Base-by-base conservation (phyloP, 1,140 invertebrate genomes). In the Eulimnadia texana region DNA sequence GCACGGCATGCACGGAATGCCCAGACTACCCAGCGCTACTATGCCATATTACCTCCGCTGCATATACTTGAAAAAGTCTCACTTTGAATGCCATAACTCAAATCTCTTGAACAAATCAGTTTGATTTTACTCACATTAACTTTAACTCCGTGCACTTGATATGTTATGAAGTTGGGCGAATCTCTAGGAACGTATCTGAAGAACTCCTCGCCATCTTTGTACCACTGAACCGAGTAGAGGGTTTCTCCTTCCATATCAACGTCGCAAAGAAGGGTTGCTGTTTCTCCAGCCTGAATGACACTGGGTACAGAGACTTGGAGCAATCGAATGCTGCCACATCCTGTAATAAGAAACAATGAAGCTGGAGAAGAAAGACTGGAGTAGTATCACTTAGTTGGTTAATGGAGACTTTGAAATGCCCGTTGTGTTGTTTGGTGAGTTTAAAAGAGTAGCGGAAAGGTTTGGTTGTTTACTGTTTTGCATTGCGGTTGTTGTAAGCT, bases 161-260 rank as follows among this genome's bases (percentile, higher is more conserved):
- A 67, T 62, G 58, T 66, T 56, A 29, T 55, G 25, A 61, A 64
- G 22, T 22, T 62, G 2, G 64, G 63, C 6, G 29, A 23, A 9
- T 59, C 58, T 22, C 50, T 60, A 1, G 69, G 69, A 51, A 73
- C 63, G 67, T 66, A 74, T 23, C 72, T 67, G 62, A 72, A 74
- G 62, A 74, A 72, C 62, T 74, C 73, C 29, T 70, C 67, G 51
- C 70, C 67, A 63, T 72, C 71, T 63, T 71, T 72, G 66, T 73
- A 74, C 72, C 72, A 74, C 59, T 69, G 68, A 47, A 70, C 67
- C n/a, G 67, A 67, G 59, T 70, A 70, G 20, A 64, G 56, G 6
- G 25, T 55, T 20, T 60, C 64, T 16, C 56, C 47, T 50, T 61
- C 63, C 55, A 65, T 54, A 33, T 66, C 64, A 25, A 63, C 65